Conservation (phyloP, 2,797 vertebrate genomes). For the Semaprochilodus insignis region DNA sequence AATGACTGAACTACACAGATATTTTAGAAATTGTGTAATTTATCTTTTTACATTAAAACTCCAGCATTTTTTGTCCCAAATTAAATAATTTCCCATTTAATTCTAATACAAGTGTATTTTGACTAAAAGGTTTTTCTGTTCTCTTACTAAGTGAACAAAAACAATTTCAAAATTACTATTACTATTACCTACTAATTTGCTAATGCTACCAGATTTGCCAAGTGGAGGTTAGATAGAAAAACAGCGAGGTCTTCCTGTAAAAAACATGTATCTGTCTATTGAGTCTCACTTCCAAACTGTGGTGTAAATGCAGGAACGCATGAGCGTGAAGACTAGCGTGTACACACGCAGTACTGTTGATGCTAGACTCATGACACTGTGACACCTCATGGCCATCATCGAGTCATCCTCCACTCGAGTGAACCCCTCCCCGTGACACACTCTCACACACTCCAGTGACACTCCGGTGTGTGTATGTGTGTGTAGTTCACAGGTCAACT, state of each 20-base stretch:
- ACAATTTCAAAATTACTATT: neutral
- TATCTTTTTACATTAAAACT: too few species aligned
- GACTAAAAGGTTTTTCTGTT: neutral
- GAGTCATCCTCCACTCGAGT: constrained; percentile 23
- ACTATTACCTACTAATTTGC: too few species aligned
- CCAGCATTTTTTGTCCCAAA: too few species aligned
- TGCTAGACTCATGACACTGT: constrained; percentile 49
- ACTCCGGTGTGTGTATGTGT: neutral
- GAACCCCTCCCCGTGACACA: constrained; percentile 31
- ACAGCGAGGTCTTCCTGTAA: neutral
- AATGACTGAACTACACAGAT: too few species aligned
- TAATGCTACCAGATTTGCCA: neutral
- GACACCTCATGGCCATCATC: constrained; percentile 46
- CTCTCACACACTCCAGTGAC: constrained; percentile 11
- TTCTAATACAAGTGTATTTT: too few species aligned
- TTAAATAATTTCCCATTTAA: too few species aligned
- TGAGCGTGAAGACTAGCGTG: neutral
- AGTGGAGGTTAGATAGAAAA: neutral
- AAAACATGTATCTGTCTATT: neutral
- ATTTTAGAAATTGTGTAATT: too few species aligned
- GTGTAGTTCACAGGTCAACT: neutral
- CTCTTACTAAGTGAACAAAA: neutral
- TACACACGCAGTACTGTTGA: constrained; percentile 8
- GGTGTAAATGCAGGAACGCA: neutral
- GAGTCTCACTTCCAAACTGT: neutral